Base-by-base conservation (phyloP, 1,140 invertebrate genomes). In the Trichoplusia ni region DNA sequence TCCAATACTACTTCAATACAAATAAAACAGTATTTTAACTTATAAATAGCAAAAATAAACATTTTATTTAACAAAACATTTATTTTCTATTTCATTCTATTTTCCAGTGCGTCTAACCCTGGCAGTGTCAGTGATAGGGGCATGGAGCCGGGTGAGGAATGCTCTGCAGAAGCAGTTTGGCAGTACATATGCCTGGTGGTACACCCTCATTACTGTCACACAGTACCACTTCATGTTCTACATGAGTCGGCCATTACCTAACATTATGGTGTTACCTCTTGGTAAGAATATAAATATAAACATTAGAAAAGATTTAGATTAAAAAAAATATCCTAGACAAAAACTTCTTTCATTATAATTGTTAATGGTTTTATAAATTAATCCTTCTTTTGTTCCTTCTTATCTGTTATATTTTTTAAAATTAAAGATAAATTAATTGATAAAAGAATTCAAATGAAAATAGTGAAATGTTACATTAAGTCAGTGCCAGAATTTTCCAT, bases 181-280 rank as follows among this genome's bases (percentile, higher is more conserved):
- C 13, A 81, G 84, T 25, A 92, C 93, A 62, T 95, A 97, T 83
- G 92, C 94, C 11, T 93, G 93, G 68, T 98, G 97, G 96, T 95
- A 97, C 69, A 92, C 97, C 27, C 79, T 95, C 2, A 94, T 99
- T 37, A 98, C 96, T 19, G 92, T 95, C 16, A 95, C 97, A 7
- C 99, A 99, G 82, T 99, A 99, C 91, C 99, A 99, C 91, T 98
- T 99, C 79, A 95, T 99, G 92, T 99, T 98, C 84, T 99, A 99
- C 86, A 92, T 97, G 77, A 97, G 96, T 65, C 92, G 99, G 53
- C 94, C 98, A 14, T 92, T 99, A 67, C 99, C 99, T 67, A 99
- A 99, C 91, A 98, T 96, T 33, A 97, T 99, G 93, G 98, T 96
- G 25, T 86, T 99, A 69, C 95, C 96, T 61, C 89, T 98, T 86